Base-by-base conservation (phyloP, 2,113 vertebrate genomes). In the Scomber scombrus region DNA sequence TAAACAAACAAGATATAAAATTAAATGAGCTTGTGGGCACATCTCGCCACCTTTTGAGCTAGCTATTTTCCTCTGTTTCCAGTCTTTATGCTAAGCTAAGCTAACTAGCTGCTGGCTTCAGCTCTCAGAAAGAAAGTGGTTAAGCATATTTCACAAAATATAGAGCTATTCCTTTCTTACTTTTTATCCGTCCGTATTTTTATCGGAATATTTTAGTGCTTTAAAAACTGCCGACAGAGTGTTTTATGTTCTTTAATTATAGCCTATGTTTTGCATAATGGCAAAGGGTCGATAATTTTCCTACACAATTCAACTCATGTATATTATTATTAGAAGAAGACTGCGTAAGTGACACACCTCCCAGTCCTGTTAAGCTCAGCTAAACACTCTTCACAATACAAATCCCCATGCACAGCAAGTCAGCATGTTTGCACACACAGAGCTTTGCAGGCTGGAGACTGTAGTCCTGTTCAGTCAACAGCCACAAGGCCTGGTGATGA, bases 351-450 rank as follows among this genome's bases (percentile, higher is more conserved):
- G 67, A 88, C 88, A 87, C 87, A 75, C 78, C 87, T 82, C 88
- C 75, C 86, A 81, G 91, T 86, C 85, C 81, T 92, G 90, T 92
- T 92, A 93, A 93, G 88, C 91, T 95, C 93, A 94, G 94, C 93
- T 95, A 92, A 94, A 94, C 92, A 84, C 81, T 45, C 74, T 71
- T 87, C 75, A 94, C 92, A 95, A 94, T 93, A 79, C 87, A 94
- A 94, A 92, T 92, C 90, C 93, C 85, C 85, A 79, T 73, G 88
- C 81, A 81, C 88, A 91, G 81, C 92, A 76, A 89, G 93, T 95
- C 94, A 92, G 95, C 93, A 94, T 92, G 88, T 94, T 94, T 94
- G 76, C 60, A 56, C 88, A 85, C 77, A 72, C 26, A 57, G 74
- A 66, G 89, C 85, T 84, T 79, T 88, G 89, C 68, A 82, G 43